phyloP scores from a whole-genome alignment of 2,113 vertebrate genomes.

The Pluvialis apricaria region DNA sequence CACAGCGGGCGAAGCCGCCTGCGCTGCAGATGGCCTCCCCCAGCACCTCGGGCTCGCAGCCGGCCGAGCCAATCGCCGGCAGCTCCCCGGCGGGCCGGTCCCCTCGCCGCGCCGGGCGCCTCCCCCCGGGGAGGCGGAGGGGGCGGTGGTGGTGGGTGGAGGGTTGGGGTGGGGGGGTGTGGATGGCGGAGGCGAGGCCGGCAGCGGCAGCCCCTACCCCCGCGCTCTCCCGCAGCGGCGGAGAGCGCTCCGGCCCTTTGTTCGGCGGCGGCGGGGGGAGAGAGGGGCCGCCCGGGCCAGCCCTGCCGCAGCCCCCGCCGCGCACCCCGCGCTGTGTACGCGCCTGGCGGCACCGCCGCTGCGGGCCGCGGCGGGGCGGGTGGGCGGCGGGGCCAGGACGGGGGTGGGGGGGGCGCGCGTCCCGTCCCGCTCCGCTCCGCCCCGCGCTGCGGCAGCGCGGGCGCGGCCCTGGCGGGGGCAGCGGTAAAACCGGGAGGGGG shows the following conservation, averaged over 20 bases:
- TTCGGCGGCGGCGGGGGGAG: neutral
- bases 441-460: constrained; percentile 1
- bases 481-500: neutral
- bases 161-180: too few relatives aligned
- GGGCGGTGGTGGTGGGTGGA: too few relatives aligned
- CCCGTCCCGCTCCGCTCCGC: neutral
- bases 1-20: neutral
- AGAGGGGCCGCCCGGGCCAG: neutral
- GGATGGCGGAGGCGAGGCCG: neutral
- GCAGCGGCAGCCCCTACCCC: neutral
- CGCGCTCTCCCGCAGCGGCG: neutral
- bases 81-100: neutral
- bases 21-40: neutral
- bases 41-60: neutral
- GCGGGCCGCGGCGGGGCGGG: too few relatives aligned
- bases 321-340: too few relatives aligned
- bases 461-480: neutral
- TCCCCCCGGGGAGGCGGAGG: neutral
- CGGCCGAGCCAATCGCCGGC: neutral
- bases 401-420: too few relatives aligned
- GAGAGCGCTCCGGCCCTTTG: neutral
- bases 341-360: too few relatives aligned
- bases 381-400: too few relatives aligned
- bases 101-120: neutral
- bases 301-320: too few relatives aligned